These are phyloP conservation scores for Psittacula cyanocephala DNA, from an alignment of 2,113 vertebrate genomes.

Conservation along the genomic window DNA sequence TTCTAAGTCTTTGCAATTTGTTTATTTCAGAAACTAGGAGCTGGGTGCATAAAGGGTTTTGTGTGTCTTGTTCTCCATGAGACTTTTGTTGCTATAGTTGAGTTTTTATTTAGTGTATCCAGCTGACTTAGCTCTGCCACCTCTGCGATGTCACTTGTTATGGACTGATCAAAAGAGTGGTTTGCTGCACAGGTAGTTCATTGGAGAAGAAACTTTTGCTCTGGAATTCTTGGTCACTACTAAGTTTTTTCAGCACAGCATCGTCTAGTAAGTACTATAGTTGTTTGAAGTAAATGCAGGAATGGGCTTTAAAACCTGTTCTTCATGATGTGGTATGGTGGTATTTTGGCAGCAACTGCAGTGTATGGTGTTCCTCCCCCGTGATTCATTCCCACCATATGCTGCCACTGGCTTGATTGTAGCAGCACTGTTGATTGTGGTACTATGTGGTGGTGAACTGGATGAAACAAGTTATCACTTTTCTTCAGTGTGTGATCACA, in stretches of 20 bases:
- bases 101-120: neutral
- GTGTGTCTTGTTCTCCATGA: accelerated
- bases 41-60: neutral
- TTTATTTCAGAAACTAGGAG: neutral
- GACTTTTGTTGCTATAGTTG: neutral
- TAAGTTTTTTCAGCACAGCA: neutral
- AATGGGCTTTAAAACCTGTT: neutral
- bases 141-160: neutral
- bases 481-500: neutral
- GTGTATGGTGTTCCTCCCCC: accelerated
- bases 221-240: neutral
- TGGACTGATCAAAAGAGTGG: neutral
- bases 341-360: neutral
- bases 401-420: neutral
- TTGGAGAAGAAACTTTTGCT: neutral
- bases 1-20: neutral
- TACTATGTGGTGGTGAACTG: neutral
- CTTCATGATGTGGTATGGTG: neutral
- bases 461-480: neutral
- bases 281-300: neutral
- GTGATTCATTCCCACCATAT: neutral
- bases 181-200: neutral
- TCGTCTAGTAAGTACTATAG: neutral
- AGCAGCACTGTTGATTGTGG: neutral
- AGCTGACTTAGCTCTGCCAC: neutral